Base-by-base conservation (phyloP, 2,888 invertebrate genomes). In the Drosophila cracens region DNA sequence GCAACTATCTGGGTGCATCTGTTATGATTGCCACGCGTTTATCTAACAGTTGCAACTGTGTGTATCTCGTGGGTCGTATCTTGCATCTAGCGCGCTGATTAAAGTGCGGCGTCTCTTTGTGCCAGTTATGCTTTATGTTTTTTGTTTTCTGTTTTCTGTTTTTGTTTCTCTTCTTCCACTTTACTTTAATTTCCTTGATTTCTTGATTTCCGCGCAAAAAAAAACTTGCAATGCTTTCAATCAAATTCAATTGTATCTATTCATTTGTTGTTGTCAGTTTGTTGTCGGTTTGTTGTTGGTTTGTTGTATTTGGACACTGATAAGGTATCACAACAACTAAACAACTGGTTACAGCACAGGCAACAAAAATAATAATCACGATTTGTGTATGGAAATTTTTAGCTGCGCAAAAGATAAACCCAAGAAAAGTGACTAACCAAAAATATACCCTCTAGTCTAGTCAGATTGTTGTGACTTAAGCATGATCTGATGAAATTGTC, bases 171-270 rank as follows among this genome's bases (percentile, higher is more conserved):
- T 53, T 60, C 40, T 69, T 69, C 43, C 66, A 70, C 67, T 70
- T 78, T 54, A 78, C 53, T 67, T 63, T 46, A 53, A 67, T 77
- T 81, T 78, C 52, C 25, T 46, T 46, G 46, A 46, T 46, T 46
- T 54, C 51, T 81, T 73, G 67, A 77, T 86, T 82, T 82, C 73
- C 81, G 81, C 60, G 40, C 69, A 59, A 16, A 75, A 57, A 46
- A 75, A 57, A 46, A 43, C 59, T 64, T 62, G 54, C 54, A 64
- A 68, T 68, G 71, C 63, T 61, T 77, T 87, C 82, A 70, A 85
- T 89, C 83, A 89, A 87, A 89, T 87, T 85, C 85, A 85, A 85
- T 85, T 89, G 90, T 81, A 83, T 72, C 62, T 77, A 75, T 82
- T 87, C 62, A 74, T 48, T 38, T 38, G 38, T 27, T 71, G 58